Evolutionary conservation across 2,797 vertebrate genomes (phyloP).

Genomic region (Catostomus latipinnis): DNA sequence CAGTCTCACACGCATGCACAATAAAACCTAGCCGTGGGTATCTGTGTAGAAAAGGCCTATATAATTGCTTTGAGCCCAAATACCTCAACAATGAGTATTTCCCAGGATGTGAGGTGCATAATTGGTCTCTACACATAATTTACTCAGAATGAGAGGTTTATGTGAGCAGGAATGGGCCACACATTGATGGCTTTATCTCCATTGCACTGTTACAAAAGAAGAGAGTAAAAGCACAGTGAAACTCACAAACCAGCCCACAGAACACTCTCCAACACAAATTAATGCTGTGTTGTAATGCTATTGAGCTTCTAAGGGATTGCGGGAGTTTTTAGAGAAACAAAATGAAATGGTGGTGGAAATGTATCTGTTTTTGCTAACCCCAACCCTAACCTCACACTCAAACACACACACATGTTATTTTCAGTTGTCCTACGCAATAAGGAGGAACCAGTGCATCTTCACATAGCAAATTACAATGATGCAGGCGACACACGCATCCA

Average conservation of each 20-base stretch:
- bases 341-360: not conserved
- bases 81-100: constrained; percentile 31
- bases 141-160: constrained; percentile 58
- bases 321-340: constrained; percentile 25
- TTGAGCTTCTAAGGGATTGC: constrained; percentile 43
- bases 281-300: constrained; percentile 27
- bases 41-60: constrained; percentile 12
- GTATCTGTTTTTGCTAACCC: constrained; percentile 21
- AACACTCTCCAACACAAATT: constrained; percentile 40
- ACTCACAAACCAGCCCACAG: constrained; percentile 41
- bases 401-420: constrained; percentile 26
- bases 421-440: constrained; percentile 20
- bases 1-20: constrained; percentile 10
- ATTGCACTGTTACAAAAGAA: constrained; percentile 43
- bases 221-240: constrained; percentile 27
- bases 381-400: not conserved
- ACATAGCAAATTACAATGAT: constrained; percentile 28
- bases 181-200: constrained; percentile 73
- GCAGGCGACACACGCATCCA: constrained; percentile 16
- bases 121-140: constrained; percentile 66
- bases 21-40: constrained; percentile 3
- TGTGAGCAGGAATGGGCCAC: constrained; percentile 66
- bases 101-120: constrained; percentile 29
- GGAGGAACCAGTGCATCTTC: not conserved
- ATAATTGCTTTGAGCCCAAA: constrained; percentile 22